These are phyloP conservation scores for Scaptomyza cyrtandrae DNA, from an alignment of 2,888 invertebrate species.

Conservation along the genomic window DNA sequence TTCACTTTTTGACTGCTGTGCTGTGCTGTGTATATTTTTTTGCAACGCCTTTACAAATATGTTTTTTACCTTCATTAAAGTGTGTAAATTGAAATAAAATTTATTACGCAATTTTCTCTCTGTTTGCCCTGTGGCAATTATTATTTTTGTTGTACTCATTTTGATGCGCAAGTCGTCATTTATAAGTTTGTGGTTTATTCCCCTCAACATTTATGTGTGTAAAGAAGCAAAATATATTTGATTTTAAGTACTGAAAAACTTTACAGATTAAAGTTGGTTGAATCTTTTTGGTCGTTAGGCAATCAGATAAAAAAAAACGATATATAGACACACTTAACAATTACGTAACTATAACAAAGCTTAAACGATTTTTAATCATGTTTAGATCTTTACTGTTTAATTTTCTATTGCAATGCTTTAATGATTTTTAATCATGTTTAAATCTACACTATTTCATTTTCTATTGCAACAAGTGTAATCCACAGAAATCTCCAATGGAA, in stretches of 20 bases:
- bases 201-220: slow-evolving; percentile 9
- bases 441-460: too few relatives aligned
- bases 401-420: too few relatives aligned
- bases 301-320: too few relatives aligned
- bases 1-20: slow-evolving; percentile 34
- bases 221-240: slow-evolving; percentile 22
- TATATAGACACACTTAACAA: too few relatives aligned
- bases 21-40: slow-evolving; percentile 23
- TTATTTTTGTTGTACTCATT: slow-evolving; percentile 20
- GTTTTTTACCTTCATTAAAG: slow-evolving; percentile 48
- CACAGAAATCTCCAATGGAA: too few relatives aligned
- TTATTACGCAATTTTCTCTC: slow-evolving; percentile 59
- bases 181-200: slow-evolving; percentile 10
- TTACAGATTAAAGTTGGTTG: slow-evolving; percentile 20
- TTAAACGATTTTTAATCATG: too few relatives aligned
- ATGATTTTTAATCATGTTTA: too few relatives aligned
- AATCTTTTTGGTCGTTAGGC: too few relatives aligned
- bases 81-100: slow-evolving; percentile 42
- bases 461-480: too few relatives aligned
- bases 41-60: slow-evolving; percentile 47
- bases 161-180: slow-evolving; percentile 20
- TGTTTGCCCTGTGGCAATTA: slow-evolving; percentile 20
- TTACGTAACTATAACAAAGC: too few relatives aligned
- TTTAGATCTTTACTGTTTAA: too few relatives aligned
- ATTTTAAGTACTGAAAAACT: slow-evolving; percentile 16